Evolutionary conservation across 2,888 invertebrate genomes (phyloP), one percentile per base, ranked within the genome.

Genomic region (Priocnemis perturbator): DNA sequence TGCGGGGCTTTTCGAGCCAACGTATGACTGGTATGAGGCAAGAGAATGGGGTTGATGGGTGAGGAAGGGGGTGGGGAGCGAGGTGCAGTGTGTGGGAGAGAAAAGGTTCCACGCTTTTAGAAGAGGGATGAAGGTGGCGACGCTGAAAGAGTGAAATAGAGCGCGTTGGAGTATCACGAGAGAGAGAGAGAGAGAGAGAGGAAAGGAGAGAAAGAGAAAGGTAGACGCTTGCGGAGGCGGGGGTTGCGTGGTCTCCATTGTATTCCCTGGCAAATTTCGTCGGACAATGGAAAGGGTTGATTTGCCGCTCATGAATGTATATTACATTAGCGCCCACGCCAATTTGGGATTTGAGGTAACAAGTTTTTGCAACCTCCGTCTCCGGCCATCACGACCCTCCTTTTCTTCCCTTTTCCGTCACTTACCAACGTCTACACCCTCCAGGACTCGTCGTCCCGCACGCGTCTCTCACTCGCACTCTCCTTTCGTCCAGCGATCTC

Each of bases 301-400:
- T 81, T 81, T 77, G 77, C 67, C 73, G 65, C 74, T 79, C 81
- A 82, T 77, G 76, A 81, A 82, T 81, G 73, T 81, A 81, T 81
- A 81, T 81, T 79, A 73, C 78, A 77, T 77, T 77, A 77, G 67
- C 68, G 65, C 59, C 67, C 63, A 59, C 67, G 71, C 66, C 65
- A 75, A 64, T 78, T 72, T 72, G 78, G 70, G 69, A 75, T 63
- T 75, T 74, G 69, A 74, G 74, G 58, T 77, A 77, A 77, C 74
- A 78, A 78, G 74, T 66, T 78, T 77, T 65, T 61, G 37, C 56
- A 21, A 65, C 60, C 61, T 64, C 30, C 64, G 60, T 47, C 45
- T 59, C 53, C 37, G 37, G 37, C 37, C n/a, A n/a, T n/a, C 26
- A 7, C 3, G 26, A 7, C 47, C 62, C 53, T 59, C 61, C 71